Base-by-base conservation (phyloP, 92 coral and sea anemone species). In the Virgularia gustaviana region DNA sequence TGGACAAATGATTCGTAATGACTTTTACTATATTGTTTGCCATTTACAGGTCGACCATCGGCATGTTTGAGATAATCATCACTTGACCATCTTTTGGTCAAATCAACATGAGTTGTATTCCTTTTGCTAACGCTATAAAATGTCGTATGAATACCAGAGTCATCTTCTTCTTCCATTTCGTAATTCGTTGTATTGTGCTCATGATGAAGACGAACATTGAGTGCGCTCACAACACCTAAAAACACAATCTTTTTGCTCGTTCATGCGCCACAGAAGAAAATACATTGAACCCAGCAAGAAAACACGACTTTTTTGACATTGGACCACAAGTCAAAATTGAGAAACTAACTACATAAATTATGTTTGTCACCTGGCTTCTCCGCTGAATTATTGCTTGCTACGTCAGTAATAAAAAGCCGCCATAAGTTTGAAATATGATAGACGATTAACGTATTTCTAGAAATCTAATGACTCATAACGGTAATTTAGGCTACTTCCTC, bases 71-170 rank as follows among this genome's bases (percentile, higher is more conserved):
- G 73, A 66, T 90, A 90, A 62, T 90, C 96, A 9, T 76, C 65
- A 65, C 86, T 88, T 15, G 83, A 81, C 96, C 96, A 90, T 65
- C 73, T 80, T 41, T 90, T 72, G 35, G 78, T 78, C 10, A 90
- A 63, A 23, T 73, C 72, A 10, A 83, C 72, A 57, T 84, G 92
- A 35, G 89, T 84, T 11, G 80, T 71, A 58, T 90, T 90, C 24
- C 77, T 22, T 18, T 77, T 74, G 0, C 78, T 65, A 33, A 88
- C 75, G 44, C 52, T 75, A 74, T 90, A 90, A 49, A 77, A 81
- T 3, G 89, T 49, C 36, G 42, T 49, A 73, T 83, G 88, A 11
- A 82, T 66, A 2, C 96, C 96, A 2, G 96, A 90, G 49, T 87
- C 91, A 56, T 90, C 96, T 27, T 90, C 85, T 36, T 90, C 96